A percentile compares a stretch with the other conserved stretches of the same genome.
These are phyloP conservation scores for Cantharis nigra DNA, from an alignment of 2,888 invertebrate genomes.

Conservation along the genomic window DNA sequence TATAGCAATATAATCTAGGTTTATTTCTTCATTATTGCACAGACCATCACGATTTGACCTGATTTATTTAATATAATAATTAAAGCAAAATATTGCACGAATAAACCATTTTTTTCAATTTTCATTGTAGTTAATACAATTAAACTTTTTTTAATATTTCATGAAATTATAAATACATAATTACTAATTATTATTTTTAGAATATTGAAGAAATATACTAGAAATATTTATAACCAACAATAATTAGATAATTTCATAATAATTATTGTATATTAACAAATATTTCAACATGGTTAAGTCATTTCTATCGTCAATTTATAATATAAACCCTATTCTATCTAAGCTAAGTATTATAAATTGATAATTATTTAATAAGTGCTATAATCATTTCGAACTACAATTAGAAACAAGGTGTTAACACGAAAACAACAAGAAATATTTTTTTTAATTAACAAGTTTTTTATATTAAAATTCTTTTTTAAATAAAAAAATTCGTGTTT, in stretches of 20 bases:
- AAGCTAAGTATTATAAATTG: background rate
- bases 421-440: too few relatives aligned
- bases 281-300: background rate
- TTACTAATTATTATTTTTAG: background rate
- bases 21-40: background rate
- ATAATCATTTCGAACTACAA: too few relatives aligned
- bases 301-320: background rate
- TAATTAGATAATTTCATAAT: background rate
- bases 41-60: slow-evolving; percentile 7
- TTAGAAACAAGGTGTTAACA: too few relatives aligned
- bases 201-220: background rate
- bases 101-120: background rate
- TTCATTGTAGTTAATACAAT: background rate
- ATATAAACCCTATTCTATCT: background rate
- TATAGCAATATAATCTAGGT: background rate
- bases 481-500: too few relatives aligned
- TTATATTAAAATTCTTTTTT: too few relatives aligned
- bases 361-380: background rate
- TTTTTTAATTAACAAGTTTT: too few relatives aligned
- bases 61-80: slow-evolving; percentile 1
- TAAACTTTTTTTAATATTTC: background rate
- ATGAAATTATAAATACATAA: background rate
- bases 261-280: background rate
- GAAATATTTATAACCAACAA: background rate
- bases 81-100: background rate